phyloP scores from a whole-genome alignment of 2,797 vertebrate genomes.

The Nyctibius grandis region DNA sequence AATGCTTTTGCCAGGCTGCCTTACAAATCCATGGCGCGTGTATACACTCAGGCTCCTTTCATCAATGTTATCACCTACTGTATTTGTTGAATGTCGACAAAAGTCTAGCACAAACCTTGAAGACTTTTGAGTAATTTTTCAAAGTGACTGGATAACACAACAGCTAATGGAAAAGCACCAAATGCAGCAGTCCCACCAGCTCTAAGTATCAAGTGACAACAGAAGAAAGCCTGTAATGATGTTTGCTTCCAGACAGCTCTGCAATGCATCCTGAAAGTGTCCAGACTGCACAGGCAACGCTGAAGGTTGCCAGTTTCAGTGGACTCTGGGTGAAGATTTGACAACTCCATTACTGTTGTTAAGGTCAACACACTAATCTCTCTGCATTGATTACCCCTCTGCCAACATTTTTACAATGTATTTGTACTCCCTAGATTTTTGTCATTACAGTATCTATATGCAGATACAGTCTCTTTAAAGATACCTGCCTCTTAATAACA shows the following conservation, averaged over 20 bases:
- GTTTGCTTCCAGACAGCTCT: neutral
- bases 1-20: neutral
- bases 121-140: neutral
- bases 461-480: neutral
- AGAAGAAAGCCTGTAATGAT: neutral
- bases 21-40: neutral
- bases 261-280: neutral
- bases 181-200: neutral
- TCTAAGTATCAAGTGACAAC: neutral
- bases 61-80: neutral
- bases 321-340: neutral
- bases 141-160: neutral
- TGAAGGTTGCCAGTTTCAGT: neutral
- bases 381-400: neutral
- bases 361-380: neutral
- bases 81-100: neutral
- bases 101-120: neutral
- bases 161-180: neutral
- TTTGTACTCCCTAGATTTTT: neutral
- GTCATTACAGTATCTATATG: neutral
- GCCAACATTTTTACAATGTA: neutral
- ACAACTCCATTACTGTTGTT: neutral
- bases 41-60: neutral
- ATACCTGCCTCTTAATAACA: neutral
- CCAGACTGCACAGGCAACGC: neutral